These are phyloP conservation scores for Morus bassanus DNA, from an alignment of 2,797 vertebrate species.

Conservation along the genomic window DNA sequence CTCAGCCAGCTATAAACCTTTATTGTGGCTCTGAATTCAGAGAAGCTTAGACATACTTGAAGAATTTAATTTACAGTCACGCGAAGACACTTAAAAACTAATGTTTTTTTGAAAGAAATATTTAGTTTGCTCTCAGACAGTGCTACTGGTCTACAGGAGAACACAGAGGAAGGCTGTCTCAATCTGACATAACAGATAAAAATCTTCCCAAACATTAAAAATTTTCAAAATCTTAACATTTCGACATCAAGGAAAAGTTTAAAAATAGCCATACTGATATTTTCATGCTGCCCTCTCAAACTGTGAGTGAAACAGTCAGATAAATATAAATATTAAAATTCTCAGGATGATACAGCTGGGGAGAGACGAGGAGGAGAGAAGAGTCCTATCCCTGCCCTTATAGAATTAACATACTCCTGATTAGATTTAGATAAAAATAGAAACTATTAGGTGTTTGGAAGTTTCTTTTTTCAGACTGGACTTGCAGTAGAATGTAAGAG, in stretches of 20 bases:
- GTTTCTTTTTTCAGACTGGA: background rate
- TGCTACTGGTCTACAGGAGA: background rate
- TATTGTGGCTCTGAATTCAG: background rate
- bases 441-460: background rate
- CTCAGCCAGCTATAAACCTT: background rate
- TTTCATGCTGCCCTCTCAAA: background rate
- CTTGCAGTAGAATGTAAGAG: background rate
- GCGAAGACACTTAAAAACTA: background rate
- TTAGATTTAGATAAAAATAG: background rate
- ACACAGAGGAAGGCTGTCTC: background rate
- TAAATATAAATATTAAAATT: background rate
- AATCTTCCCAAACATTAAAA: background rate
- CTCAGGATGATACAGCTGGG: background rate
- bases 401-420: background rate
- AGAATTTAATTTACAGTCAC: background rate
- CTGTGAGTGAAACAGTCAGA: background rate
- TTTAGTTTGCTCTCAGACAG: background rate
- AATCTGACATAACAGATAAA: background rate
- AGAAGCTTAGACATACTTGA: background rate
- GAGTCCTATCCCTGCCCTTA: background rate
- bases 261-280: background rate
- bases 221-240: background rate
- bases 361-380: background rate
- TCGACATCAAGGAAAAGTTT: background rate
- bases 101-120: background rate